These are phyloP conservation scores for Drosophila neoperkinsi DNA, from an alignment of 2,888 invertebrate species.

Conservation along the genomic window DNA sequence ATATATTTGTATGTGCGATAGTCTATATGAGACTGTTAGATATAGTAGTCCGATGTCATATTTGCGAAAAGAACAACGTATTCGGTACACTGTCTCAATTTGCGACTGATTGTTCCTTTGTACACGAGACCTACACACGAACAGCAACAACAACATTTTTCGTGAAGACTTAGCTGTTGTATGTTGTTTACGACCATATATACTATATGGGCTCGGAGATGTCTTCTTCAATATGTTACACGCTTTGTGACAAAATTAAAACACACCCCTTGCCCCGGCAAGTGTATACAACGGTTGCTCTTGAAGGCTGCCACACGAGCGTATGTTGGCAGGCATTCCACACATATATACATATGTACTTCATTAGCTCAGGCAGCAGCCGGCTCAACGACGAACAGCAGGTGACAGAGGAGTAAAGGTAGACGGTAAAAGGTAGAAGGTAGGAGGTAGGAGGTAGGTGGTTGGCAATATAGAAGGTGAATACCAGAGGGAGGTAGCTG, in stretches of 20 bases:
- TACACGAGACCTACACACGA: not conserved
- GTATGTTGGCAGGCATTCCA: conserved; percentile 2
- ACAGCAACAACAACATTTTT: not conserved
- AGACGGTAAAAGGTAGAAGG: not conserved
- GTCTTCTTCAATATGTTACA: not conserved
- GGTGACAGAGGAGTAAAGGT: not conserved
- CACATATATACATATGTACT: conserved; percentile 49
- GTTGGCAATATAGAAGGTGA: conserved; percentile 6
- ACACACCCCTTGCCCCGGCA: not conserved
- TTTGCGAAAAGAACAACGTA: not conserved
- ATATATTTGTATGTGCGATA: not conserved
- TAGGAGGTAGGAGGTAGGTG: not conserved
- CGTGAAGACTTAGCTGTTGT: not conserved
- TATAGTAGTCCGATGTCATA: not conserved
- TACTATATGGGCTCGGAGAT: not conserved
- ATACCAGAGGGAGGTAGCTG: conserved; percentile 43
- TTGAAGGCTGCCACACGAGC: conserved; percentile 60
- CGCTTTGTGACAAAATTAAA: not conserved
- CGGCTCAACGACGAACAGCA: conserved; percentile 5
- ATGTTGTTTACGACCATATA: not conserved
- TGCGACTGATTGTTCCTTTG: conserved; percentile 1
- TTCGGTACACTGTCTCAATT: not conserved
- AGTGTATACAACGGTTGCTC: conserved; percentile 40
- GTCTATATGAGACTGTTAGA: not conserved
- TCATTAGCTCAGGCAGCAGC: conserved; percentile 69